Conservation (phyloP, 2,888 invertebrate genomes). For the Podabrus alpinus region DNA sequence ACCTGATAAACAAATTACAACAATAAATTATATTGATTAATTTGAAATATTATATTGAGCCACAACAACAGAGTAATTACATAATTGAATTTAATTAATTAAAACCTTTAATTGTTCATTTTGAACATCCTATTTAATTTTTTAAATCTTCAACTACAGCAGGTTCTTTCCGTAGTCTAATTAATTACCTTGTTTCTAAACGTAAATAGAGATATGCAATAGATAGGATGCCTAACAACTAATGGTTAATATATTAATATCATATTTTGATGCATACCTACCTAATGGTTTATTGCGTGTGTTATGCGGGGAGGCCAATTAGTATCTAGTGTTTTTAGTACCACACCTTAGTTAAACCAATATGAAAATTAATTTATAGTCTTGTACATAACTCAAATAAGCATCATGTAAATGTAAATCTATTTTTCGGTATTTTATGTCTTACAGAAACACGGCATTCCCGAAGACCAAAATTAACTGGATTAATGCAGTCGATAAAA, state of each 20-base stretch:
- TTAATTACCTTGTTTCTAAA: slow-evolving; percentile 14
- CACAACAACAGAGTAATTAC: not conserved
- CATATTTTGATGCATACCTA: slow-evolving; percentile 3
- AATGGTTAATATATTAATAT: slow-evolving; percentile 12
- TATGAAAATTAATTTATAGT: slow-evolving; percentile 3
- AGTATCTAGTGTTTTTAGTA: not conserved
- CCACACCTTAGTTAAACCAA: not conserved
- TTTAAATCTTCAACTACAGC: not conserved
- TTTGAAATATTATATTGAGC: not conserved
- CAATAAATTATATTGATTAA: not conserved
- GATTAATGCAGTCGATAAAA: slow-evolving; percentile 46
- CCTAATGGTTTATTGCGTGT: not conserved
- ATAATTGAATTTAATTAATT: not conserved
- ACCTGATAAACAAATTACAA: no score
- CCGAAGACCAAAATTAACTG: slow-evolving; percentile 42
- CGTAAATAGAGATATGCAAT: slow-evolving; percentile 8
- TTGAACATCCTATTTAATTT: not conserved
- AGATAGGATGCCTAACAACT: slow-evolving; percentile 18
- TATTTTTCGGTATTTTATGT: not conserved
- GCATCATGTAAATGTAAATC: not conserved
- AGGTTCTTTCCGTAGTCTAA: not conserved
- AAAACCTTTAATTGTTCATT: not conserved
- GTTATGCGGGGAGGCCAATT: not conserved
- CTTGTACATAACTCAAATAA: not conserved
- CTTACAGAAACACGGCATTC: slow-evolving; percentile 16